Evolutionary conservation across 1,140 invertebrate genomes (phyloP), one percentile per base, ranked within the genome.

Genomic region (Cotesia glomerata): DNA sequence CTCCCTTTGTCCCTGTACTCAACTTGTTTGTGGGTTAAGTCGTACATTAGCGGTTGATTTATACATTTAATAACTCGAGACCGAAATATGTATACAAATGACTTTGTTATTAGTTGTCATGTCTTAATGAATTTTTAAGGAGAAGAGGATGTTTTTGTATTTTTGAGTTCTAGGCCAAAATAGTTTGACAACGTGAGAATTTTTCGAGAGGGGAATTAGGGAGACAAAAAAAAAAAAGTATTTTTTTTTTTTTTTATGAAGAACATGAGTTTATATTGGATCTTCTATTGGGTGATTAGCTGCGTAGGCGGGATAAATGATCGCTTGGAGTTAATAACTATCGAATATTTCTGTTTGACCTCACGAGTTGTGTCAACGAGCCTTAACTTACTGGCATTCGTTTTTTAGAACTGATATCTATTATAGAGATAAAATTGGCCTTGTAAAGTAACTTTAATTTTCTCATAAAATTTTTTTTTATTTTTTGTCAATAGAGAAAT

Each of bases 361-460:
- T 83, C 80, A 79, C 80, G 73, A 80, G 68, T 73, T 72, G 78
- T 84, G 83, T 85, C 84, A 84, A 85, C 81, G 77, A 85, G 84
- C 78, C 69, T 81, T 78, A 82, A 85, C 80, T 74, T 69, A 61
- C 75, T 75, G 78, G 74, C 18, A 54, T 5, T 9, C 45, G 39
- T 34, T 54, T 69, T 62, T 67, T 59, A 52, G 66, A 52, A 36
- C 13, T 39, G 39, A 52, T 69, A 14, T 71, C 39, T 34, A 64
- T 51, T 14, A 64, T 64, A 62, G 45, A 26, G 26, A 26, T 26
- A 1, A 26, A 26, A 26, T 26, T 26, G 1, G 26, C 26, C 26
- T 26, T 26, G 26, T 26, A 26, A 26, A 26, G 26, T 26, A 26
- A 26, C 26, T 26, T 26, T 26, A 26, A 26, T 26, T 26, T 26